Base-by-base conservation (phyloP, 1,140 invertebrate genomes). In the Saxidomus purpurata region DNA sequence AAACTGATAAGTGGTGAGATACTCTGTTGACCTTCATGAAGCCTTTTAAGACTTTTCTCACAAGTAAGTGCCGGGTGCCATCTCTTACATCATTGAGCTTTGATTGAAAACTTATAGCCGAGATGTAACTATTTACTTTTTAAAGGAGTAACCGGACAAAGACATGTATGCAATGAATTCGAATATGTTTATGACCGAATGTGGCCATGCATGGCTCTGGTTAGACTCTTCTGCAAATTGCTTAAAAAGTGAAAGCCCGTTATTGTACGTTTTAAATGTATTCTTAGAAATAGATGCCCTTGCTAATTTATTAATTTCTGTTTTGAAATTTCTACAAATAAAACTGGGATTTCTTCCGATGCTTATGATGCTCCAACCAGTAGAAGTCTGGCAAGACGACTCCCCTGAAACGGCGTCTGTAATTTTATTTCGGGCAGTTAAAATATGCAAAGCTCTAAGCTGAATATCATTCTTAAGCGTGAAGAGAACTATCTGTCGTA, bases 271-370 rank as follows among this genome's bases (percentile, higher is more conserved):
- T 15, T 63, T 28, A 25, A 28, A 8, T 2, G 25, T 63, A 28
- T 63, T 63, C 8, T 63, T 25, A 63, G 59, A 63, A 25, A 63
- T 63, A 28, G 59, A 63, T 28, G 25, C 6, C 59, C 25, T 63
- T 9, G 59, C 59, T 63, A 63, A 25, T 63, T 63, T 63, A 63
- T 63, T 15, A 63, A 63, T 63, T 63, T 63, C 59, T 63, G 59
- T 28, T 63, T 63, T 22, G 28, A 55, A 55, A 55, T 63, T 1
- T 63, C 25, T 63, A 63, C 6, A 63, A 63, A 63, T 28, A 15
- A 63, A 63, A 63, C 22, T 28, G 59, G 59, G 59, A 63, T 63
- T 63, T 63, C 59, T 63, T 63, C 59, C 59, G 25, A 25, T 63
- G 1, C 59, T 25, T 28, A 63, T 63, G 22, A 63, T 28, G 59